A percentile compares a stretch with the other conserved stretches of the same genome.
Conservation (phyloP, 2,113 vertebrate species). For the Hemiprocne comata region DNA sequence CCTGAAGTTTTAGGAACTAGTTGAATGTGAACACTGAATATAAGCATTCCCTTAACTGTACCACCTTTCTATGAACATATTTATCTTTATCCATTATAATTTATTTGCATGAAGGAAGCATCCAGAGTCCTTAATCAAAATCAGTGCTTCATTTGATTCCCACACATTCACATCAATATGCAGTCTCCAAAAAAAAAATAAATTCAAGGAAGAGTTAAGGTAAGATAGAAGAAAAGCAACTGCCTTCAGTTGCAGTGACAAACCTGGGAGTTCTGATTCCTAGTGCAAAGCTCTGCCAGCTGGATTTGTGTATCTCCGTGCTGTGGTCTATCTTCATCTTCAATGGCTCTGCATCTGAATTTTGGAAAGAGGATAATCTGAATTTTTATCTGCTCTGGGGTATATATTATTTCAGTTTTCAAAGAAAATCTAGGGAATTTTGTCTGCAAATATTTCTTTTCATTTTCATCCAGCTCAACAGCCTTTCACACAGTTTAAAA, state of each 20-base stretch:
- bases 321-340: background rate
- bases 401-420: background rate
- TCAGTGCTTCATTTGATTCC: background rate
- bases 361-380: background rate
- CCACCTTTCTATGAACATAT: background rate
- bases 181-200: background rate
- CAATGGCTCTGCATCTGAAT: background rate
- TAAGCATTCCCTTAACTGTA: background rate
- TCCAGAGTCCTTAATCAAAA: background rate
- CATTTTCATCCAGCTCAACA: background rate
- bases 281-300: background rate
- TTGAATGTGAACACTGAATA: background rate
- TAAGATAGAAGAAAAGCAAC: background rate
- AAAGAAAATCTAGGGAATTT: background rate
- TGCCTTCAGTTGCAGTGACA: background rate
- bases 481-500: background rate
- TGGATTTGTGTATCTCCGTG: background rate
- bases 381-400: constrained; percentile 5
- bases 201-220: background rate
- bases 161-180: background rate
- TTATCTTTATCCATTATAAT: background rate
- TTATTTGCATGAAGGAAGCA: background rate
- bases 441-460: background rate
- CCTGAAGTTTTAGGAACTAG: background rate
- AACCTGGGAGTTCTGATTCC: background rate